Evolutionary conservation across 2,797 vertebrate species (phyloP), one percentile per base, ranked within the genome.

Genomic region (Scarus forsteni): DNA sequence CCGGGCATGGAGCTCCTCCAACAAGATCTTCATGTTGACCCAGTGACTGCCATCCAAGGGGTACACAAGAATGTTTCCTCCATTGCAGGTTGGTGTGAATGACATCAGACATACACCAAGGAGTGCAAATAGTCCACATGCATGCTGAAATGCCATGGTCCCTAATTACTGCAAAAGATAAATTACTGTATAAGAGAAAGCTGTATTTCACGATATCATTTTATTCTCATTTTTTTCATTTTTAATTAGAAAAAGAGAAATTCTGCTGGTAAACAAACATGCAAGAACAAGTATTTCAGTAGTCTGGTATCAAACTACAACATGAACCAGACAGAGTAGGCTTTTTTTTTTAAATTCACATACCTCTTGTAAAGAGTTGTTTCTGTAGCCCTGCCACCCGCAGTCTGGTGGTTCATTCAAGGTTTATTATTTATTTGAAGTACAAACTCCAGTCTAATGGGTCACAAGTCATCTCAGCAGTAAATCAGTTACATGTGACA

Each of bases 1-100:
- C 16, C 78, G 88, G 46, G 81, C 76, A 63, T 93, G 90, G 59
- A 93, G 83, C 19, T 86, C 92, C 75, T 92, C 89, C 3, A 93
- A 62, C 46, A 93, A 61, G 16, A 92, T 56, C 67, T 91, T 90
- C 90, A 94, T 94, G 55, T 94, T 94, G 61, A 94, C 56, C 93
- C 92, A 94, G 46, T 93, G 93, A 60, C 92, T 94, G 10, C 93
- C 92, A 0, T 93, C 93, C 0, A 91, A 1, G 4, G 93, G 92
- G 59, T 86, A 90, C 6, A 93, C 89, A 34, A 94, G 56, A 53
- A 94, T 80, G 43, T 92, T 94, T 4, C 91, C 92, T 39, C 86
- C 89, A 59, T 88, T 7, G 8, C 87, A 91, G 34, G 53, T 19
- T 14, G 75, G 61, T 12, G 61, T 19, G 54, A 84, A 39, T 45